Conservation (phyloP, 2,113 vertebrate genomes). For the Boulengeromyrus knoepffleri region DNA sequence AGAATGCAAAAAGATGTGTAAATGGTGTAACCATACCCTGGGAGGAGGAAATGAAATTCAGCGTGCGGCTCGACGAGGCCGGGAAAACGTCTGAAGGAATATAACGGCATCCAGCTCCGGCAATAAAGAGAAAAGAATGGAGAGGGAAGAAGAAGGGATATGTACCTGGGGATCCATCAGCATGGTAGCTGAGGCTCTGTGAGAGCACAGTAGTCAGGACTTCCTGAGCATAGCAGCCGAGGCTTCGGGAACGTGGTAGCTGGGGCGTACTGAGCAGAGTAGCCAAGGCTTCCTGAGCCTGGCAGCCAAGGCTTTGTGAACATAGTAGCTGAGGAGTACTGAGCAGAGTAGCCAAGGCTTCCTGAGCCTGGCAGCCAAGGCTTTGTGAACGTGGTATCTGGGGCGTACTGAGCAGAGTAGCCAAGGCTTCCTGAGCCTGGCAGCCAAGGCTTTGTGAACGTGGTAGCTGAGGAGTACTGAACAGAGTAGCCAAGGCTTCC, state of each 20-base stretch:
- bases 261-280: not conserved
- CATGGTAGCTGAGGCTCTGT: not conserved
- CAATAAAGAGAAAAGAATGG: not conserved
- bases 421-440: too few relatives aligned
- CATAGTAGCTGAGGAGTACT: rapidly evolving
- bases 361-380: not conserved
- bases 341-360: not conserved
- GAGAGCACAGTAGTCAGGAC: too few relatives aligned
- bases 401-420: too few relatives aligned
- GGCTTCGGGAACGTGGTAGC: not conserved
- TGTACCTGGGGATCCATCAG: not conserved
- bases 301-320: not conserved
- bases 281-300: not conserved
- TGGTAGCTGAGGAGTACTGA: not conserved
- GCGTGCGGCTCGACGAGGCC: not conserved
- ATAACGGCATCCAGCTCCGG: not conserved
- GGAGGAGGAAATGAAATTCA: not conserved
- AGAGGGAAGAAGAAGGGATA: not conserved
- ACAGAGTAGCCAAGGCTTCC: not conserved
- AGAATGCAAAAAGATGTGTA: not conserved
- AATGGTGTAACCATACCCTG: not conserved
- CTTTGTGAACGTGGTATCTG: not conserved
- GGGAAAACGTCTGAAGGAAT: not conserved
- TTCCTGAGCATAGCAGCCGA: too few relatives aligned
- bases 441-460: not conserved